Evolutionary conservation across 2,113 vertebrate genomes (phyloP).

Genomic region (Ammodytes dubius): DNA sequence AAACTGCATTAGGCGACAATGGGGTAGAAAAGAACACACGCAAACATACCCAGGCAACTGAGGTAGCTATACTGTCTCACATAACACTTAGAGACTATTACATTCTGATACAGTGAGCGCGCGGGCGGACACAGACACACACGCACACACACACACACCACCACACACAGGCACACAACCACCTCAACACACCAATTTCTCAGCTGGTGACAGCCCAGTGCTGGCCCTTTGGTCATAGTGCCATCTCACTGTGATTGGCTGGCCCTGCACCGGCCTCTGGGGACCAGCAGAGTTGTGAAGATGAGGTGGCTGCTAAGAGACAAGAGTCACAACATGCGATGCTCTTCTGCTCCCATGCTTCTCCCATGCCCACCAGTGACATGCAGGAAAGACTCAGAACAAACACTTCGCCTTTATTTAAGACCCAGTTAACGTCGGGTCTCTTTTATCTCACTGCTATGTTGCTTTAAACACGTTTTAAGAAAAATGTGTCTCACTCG

Average conservation of each 20-base stretch:
- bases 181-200: constrained; percentile 42
- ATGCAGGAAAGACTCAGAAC: constrained; percentile 17
- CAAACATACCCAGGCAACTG: background rate
- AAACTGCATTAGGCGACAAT: constrained; percentile 68
- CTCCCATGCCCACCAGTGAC: constrained; percentile 40
- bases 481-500: background rate
- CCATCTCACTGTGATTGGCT: constrained; percentile 64
- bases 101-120: no score
- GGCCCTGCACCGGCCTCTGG: constrained; percentile 39
- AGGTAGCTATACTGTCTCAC: no score
- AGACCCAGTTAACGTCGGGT: background rate
- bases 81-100: no score
- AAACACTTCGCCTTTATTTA: constrained; percentile 24
- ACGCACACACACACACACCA: constrained; percentile 11
- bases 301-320: constrained; percentile 80
- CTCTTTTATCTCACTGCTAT: background rate
- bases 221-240: constrained; percentile 53
- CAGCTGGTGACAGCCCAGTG: constrained; percentile 44
- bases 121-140: constrained; percentile 21
- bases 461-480: background rate
- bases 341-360: constrained; percentile 44
- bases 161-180: background rate
- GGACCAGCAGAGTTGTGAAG: constrained; percentile 66
- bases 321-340: constrained; percentile 74
- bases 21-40: constrained; percentile 42